Conservation (phyloP, 92 coral and sea anemone species). For the Chrysogorgia sp. region DNA sequence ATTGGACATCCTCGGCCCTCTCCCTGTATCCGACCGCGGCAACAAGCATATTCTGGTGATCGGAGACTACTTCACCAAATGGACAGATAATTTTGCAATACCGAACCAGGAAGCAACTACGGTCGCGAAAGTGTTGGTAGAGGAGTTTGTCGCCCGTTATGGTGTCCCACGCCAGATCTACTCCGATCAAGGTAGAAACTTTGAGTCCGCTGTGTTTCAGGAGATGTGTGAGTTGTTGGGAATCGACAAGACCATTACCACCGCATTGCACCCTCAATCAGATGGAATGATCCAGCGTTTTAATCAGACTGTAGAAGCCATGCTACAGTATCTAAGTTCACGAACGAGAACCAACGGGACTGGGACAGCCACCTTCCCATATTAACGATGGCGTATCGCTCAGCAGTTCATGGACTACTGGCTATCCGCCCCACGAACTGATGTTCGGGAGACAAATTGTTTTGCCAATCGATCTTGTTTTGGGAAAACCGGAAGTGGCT, state of each 20-base stretch:
- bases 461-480: slow-evolving; percentile 20
- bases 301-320: slow-evolving; percentile 33
- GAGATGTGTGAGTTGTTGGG: slow-evolving; percentile 49
- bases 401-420: slow-evolving; percentile 47
- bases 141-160: slow-evolving; percentile 5
- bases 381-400: slow-evolving; percentile 38
- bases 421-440: slow-evolving; percentile 43
- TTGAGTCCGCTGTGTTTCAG: slow-evolving; percentile 37
- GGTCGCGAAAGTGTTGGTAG: slow-evolving; percentile 12
- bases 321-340: slow-evolving; percentile 33
- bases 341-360: slow-evolving; percentile 27
- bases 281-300: slow-evolving; percentile 49
- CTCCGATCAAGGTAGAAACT: slow-evolving; percentile 37
- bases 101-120: slow-evolving; percentile 34
- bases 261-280: slow-evolving; percentile 47
- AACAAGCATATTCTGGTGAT: slow-evolving; percentile 1
- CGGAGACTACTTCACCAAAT: slow-evolving; percentile 2
- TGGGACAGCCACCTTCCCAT: slow-evolving; percentile 46
- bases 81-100: slow-evolving; percentile 11
- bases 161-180: neutral
- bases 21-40: slow-evolving; percentile 27
- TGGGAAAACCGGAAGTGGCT: slow-evolving; percentile 4
- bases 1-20: slow-evolving; percentile 50
- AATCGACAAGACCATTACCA: slow-evolving; percentile 47
- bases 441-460: slow-evolving; percentile 18